Evolutionary conservation across 2,888 invertebrate genomes (phyloP).

Genomic region (Calephelis perditalis): DNA sequence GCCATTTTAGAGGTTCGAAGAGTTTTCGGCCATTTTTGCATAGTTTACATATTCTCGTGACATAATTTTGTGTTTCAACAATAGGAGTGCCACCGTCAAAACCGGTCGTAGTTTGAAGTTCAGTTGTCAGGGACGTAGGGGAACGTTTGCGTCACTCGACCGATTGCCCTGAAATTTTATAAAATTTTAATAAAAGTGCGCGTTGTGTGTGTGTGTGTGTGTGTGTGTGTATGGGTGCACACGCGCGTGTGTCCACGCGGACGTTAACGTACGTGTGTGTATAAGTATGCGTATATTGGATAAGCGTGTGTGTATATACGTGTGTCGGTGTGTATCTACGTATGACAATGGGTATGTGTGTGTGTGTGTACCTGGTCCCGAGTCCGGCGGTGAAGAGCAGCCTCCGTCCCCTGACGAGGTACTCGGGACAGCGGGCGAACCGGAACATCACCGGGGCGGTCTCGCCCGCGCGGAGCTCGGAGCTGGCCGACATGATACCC

Average conservation of each 20-base stretch:
- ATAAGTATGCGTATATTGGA: too few species aligned
- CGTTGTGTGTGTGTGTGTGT: not conserved
- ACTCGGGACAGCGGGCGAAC: slow-evolving; percentile 94
- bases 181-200: too few species aligned
- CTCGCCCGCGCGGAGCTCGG: slow-evolving; percentile 88
- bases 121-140: slow-evolving; percentile 44
- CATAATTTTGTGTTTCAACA: too few species aligned
- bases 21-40: too few species aligned
- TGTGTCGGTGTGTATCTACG: too few species aligned
- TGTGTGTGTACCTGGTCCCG: slow-evolving; percentile 73
- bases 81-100: too few species aligned
- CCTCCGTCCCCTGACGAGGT: slow-evolving; percentile 72
- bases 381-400: slow-evolving; percentile 76
- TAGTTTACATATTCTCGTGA: too few species aligned
- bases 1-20: too few species aligned
- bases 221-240: not conserved
- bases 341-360: not conserved
- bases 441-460: slow-evolving; percentile 92
- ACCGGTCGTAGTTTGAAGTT: too few species aligned
- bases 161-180: slow-evolving; percentile 48
- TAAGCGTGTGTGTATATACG: too few species aligned
- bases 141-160: slow-evolving; percentile 54
- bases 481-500: slow-evolving; percentile 80
- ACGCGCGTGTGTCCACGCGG: not conserved
- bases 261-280: too few species aligned